Base-by-base conservation (phyloP, 2,888 invertebrate species). In the Rhagium mordax region DNA sequence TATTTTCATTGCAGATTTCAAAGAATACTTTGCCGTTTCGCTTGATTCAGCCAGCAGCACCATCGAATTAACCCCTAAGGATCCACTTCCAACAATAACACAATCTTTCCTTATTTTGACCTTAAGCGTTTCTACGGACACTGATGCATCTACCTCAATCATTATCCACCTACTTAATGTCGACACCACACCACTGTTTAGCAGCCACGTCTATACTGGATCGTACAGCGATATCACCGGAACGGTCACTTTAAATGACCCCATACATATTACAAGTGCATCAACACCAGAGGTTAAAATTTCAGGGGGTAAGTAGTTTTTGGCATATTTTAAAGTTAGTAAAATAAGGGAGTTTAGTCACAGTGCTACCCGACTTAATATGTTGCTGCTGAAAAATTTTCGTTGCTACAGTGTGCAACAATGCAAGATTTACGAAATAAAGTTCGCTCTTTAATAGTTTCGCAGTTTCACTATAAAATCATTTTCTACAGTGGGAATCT, bases 181-280 rank as follows among this genome's bases (percentile, higher is more conserved):
- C 24, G 71, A 69, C 27, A 16, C 59, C 24, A 27, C 67, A 13
- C 78, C 78, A 10, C 60, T 59, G 41, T 82, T 82, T 60, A 64
- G 57, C 21, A 70, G 71, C 16, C 72, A 75, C 53, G 74, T 76
- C 8, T 81, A 79, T 59, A 75, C 68, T 0, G 82, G 77, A 67
- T 76, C 61, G 2, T 82, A 81, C 53, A 67, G 71, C 47, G 68
- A 72, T 62, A 64, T 49, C 47, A 53, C 24, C 3, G 67, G 78
- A 20, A 47, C 15, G 8, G 67, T 81, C 15, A 55, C 24, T 6
- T 60, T 79, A 64, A 57, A 75, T 55, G 18, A 60, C 8, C 8
- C 15, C 3, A 75, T 78, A 16, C 18, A 41, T 7, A 41, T 76
- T 10, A 59, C 48, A 4, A 64, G 71, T 51, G 66, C 72, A 8